Percentiles rank a stretch among this genome's conserved stretches.
Evolutionary conservation across 2,888 invertebrate species (phyloP).

Genomic region (Mesopsocus fuscifrons): DNA sequence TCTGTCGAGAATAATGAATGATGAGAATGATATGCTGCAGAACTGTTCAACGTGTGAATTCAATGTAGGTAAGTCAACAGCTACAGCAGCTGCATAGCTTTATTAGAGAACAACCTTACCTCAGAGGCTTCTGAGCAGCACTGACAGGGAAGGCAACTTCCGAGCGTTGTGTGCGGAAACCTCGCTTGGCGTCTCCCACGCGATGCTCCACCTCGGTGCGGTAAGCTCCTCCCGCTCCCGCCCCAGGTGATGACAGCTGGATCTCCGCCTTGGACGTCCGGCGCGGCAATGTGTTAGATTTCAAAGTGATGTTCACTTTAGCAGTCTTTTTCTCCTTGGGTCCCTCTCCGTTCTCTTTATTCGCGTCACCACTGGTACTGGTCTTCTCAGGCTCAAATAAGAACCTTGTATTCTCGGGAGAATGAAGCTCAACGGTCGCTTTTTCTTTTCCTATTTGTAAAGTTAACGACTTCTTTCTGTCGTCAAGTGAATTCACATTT

Average conservation of each 20-base stretch:
- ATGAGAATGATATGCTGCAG: too few relatives aligned
- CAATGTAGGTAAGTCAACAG: too few relatives aligned
- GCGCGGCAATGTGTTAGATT: slow-evolving; percentile 44
- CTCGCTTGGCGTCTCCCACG: slow-evolving; percentile 24
- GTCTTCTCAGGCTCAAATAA: slow-evolving; percentile 20
- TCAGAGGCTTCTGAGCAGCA: slow-evolving; percentile 18
- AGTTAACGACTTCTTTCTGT: slow-evolving; percentile 5
- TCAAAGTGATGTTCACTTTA: slow-evolving; percentile 42
- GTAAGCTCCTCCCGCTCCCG: slow-evolving; percentile 18
- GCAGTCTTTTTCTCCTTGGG: slow-evolving; percentile 32
- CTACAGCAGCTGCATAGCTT: slow-evolving; percentile 8
- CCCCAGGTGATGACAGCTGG: slow-evolving; percentile 28
- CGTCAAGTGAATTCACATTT: slow-evolving; percentile 20
- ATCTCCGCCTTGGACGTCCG: slow-evolving; percentile 41
- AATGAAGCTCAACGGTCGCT: slow-evolving; percentile 25
- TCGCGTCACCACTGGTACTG: too few relatives aligned
- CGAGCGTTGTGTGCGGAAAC: slow-evolving; percentile 27
- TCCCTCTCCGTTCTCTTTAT: slow-evolving; percentile 12
- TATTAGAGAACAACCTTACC: slow-evolving; percentile 9
- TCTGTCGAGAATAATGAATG: slow-evolving; percentile 20
- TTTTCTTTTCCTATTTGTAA: slow-evolving; percentile 14
- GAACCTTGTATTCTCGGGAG: slow-evolving; percentile 23
- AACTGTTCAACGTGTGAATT: too few relatives aligned
- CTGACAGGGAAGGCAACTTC: slow-evolving; percentile 37
- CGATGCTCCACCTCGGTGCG: slow-evolving; percentile 40